Evolutionary conservation across 2,113 vertebrate genomes (phyloP), one percentile per base, ranked within the genome.

Genomic region (Columba janthina): DNA sequence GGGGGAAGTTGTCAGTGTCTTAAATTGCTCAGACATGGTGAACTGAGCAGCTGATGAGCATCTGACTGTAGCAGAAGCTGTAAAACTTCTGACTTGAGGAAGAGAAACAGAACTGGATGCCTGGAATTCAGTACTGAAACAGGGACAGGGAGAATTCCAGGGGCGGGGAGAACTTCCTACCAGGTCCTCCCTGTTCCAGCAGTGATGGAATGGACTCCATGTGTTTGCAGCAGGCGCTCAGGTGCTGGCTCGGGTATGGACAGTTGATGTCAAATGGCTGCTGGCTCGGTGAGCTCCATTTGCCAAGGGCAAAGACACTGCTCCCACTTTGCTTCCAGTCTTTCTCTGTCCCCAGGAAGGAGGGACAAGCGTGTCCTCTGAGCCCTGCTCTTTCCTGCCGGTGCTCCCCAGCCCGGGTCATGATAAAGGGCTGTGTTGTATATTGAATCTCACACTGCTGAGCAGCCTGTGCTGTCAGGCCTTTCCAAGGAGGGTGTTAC

Each of bases 41-140:
- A 88, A 65, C 88, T 72, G 88, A 93, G 92, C 92, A 81, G 87
- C 88, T 94, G 79, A 90, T 75, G 12, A 87, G 93, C 89, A 78
- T 75, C 89, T 89, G 94, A 74, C 89, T 67, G 70, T 46, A 87
- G 86, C 91, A 94, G 93, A 74, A 95, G 66, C 93, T 84, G 69
- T 64, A 87, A 64, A 92, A 81, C 95, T 90, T 93, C 86, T 90
- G 93, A 89, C 76, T 72, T 61, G 89, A 89, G 60, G 56, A 94
- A 65, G 53, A 86, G 91, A 86, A 91, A 75, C 69, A 78, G 65
- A 88, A 74, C 86, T 64, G 80, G 79, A 74, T 61, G 71, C 65
- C 65, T 92, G 77, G 76, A 88, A 80, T 84, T 92, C 0, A 0
- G 38, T 64, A 4, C n/a, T 62, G 83, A 66, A 65, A 56, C 15